Conservation (phyloP, 2,113 vertebrate species). For the Passer domesticus region DNA sequence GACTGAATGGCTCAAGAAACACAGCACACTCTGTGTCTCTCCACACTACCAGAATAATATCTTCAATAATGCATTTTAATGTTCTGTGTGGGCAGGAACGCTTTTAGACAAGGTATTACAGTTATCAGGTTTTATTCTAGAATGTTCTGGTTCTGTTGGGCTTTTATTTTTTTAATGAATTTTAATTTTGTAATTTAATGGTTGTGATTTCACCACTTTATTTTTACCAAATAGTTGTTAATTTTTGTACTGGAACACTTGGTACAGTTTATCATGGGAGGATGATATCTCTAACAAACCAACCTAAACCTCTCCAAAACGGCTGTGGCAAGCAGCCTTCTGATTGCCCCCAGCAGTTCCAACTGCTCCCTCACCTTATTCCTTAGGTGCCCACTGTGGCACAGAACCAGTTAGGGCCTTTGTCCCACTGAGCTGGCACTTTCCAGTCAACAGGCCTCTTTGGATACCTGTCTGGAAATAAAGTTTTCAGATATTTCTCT, state of each 20-base stretch:
- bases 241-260: background rate
- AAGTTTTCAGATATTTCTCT: background rate
- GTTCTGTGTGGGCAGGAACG: background rate
- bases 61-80: slow-evolving; percentile 42
- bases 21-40: background rate
- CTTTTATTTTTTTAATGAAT: background rate
- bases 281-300: background rate
- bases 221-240: background rate
- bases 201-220: background rate
- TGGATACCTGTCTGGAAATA: background rate
- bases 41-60: background rate
- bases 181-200: background rate
- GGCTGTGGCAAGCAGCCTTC: background rate
- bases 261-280: background rate
- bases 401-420: background rate
- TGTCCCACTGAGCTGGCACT: background rate
- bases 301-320: background rate
- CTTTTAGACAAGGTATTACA: slow-evolving; percentile 23
- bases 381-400: background rate
- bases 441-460: background rate
- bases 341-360: background rate
- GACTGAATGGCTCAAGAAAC: background rate
- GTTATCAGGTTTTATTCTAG: slow-evolving; percentile 5
- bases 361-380: background rate
- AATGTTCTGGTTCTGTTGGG: background rate